Conservation (phyloP, 2,888 invertebrate genomes). For the Lysandra bellargus region DNA sequence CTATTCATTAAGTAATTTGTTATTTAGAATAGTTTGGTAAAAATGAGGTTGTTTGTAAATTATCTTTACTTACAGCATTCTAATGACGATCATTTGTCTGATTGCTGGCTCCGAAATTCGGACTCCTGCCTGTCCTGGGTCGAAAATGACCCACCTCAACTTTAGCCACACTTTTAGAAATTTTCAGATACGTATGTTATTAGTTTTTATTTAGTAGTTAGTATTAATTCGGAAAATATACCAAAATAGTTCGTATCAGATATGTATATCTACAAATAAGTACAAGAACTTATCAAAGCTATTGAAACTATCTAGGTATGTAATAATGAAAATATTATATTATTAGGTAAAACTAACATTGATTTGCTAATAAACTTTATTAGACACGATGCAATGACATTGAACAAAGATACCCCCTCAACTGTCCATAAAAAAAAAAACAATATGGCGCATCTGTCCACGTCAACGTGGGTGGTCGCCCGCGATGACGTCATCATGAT, state of each 20-base stretch:
- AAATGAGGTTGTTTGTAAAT: conserved; percentile 32
- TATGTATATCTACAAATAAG: too few species aligned
- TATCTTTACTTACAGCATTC: conserved; percentile 30
- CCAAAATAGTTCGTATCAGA: too few species aligned
- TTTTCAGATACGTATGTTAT: neutral
- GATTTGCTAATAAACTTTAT: neutral
- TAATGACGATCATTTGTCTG: conserved; percentile 13
- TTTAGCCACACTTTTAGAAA: neutral
- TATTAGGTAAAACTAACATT: neutral
- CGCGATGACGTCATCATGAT: too few species aligned
- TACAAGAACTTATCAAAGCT: too few species aligned
- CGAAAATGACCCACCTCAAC: neutral
- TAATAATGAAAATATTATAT: neutral
- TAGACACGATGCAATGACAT: neutral
- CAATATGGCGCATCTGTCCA: too few species aligned
- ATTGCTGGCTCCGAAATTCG: conserved; percentile 4
- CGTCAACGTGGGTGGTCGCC: too few species aligned
- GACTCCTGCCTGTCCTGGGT: neutral
- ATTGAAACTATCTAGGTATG: neutral
- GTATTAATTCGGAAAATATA: too few species aligned
- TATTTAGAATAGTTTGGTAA: conserved; percentile 34
- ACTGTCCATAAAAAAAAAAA: too few species aligned
- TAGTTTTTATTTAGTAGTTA: too few species aligned
- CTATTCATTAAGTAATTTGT: conserved; percentile 61
- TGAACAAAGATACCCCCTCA: conserved; percentile 11